Evolutionary conservation across 1,140 invertebrate species (phyloP), one percentile per base, ranked within the genome.

Genomic region (Drosophila sp.): DNA sequence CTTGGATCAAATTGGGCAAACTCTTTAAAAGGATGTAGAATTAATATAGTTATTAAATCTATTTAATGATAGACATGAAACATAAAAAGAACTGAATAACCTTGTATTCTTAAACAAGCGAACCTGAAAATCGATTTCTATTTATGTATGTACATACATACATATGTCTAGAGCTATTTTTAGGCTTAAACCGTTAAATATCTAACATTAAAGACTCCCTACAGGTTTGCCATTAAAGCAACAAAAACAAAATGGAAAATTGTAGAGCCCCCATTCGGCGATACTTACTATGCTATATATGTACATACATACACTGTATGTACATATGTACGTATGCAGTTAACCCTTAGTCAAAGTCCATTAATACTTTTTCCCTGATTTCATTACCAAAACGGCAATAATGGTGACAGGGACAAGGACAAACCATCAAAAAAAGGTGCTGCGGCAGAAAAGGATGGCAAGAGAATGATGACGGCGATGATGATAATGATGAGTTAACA

Each of bases 401-500:
- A 50, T 10, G 25, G 27, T 33, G 17, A 56, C 56, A 40, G 27
- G 29, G 70, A 73, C 72, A 61, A 75, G 72, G 72, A 76, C 73
- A 70, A 60, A 33, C 35, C 57, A 61, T 61, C 23, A 41, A 35
- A 17, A 4, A 17, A 17, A 17, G 17, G 17, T 17, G 17, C 17
- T 17, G 17, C 17, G 25, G 44, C 1, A 6, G 23, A 25, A 25
- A 6, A 25, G 11, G 10, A 17, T 41, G 40, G n/a, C 4, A 11
- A 10, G 38, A 10, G 41, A 44, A 11, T 7, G 10, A 38, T 10
- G n/a, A 44, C 17, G n/a, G 17, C 6, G 4, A 44, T 44, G 17
- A 44, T 44, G 41, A 44, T 17, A 44, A 44, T 44, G 41, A 44
- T 17, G 41, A n/a, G 25, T 29, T 33, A 29, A 69, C 50, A 30